Conservation (phyloP, 2,113 vertebrate genomes). For the Scartelaos histophorus region DNA sequence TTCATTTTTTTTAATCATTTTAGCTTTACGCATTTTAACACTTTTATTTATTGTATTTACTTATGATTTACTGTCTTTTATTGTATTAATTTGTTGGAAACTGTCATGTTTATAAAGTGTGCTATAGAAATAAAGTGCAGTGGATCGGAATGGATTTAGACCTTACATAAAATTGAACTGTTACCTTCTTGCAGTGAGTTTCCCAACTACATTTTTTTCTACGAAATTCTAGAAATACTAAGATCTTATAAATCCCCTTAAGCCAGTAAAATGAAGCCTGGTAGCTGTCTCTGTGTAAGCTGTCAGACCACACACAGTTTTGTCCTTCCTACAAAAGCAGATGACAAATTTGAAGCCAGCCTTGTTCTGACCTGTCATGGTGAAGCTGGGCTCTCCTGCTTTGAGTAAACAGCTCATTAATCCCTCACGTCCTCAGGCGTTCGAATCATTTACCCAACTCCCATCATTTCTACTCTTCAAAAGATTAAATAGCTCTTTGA, state of each 20-base stretch:
- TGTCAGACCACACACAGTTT: slow-evolving; percentile 54
- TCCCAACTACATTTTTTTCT: not conserved
- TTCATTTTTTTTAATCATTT: too few species aligned
- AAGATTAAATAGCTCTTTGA: slow-evolving; percentile 4
- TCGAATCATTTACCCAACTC: slow-evolving; percentile 20
- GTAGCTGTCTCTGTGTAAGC: slow-evolving; percentile 6
- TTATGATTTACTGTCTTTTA: too few species aligned
- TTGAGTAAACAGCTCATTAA: slow-evolving; percentile 62
- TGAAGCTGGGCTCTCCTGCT: slow-evolving; percentile 42
- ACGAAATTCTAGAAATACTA: not conserved
- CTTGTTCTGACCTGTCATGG: slow-evolving; percentile 64
- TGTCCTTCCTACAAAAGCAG: slow-evolving; percentile 39
- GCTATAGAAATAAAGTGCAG: too few species aligned
- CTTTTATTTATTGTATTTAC: too few species aligned
- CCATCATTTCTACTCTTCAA: slow-evolving; percentile 1
- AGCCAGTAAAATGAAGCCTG: not conserved
- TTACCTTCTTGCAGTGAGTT: not conserved
- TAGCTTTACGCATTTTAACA: too few species aligned
- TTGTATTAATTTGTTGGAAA: too few species aligned
- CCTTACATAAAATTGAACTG: not conserved
- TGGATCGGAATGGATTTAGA: too few species aligned
- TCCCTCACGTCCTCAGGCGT: slow-evolving; percentile 31
- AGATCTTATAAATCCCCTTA: not conserved
- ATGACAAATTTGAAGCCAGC: slow-evolving; percentile 44
- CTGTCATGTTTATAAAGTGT: too few species aligned